Conservation (phyloP, 1,140 invertebrate genomes). For the Hypothenemus hampei region DNA sequence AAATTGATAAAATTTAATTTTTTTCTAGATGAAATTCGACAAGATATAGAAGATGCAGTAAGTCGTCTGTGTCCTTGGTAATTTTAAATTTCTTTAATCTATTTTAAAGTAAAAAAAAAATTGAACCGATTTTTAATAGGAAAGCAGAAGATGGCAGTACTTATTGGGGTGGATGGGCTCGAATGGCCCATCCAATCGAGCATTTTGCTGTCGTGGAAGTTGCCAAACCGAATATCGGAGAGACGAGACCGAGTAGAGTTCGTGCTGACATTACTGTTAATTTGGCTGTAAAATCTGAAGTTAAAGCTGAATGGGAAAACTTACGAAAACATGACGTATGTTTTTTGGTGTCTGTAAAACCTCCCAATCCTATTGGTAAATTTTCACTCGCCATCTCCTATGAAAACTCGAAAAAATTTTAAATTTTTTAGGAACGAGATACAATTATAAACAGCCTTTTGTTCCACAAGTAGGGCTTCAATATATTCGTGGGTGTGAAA, state of each 20-base stretch:
- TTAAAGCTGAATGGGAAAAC: conserved; percentile 96
- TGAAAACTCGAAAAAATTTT: not conserved
- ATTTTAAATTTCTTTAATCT: conserved; percentile 18
- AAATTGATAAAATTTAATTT: too few species aligned
- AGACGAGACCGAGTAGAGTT: conserved; percentile 90
- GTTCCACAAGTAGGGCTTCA: conserved; percentile 86
- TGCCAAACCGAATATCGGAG: conserved; percentile 83
- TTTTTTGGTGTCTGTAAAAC: conserved; percentile 89
- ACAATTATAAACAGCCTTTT: conserved; percentile 77
- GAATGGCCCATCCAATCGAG: conserved; percentile 94
- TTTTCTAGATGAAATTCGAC: conserved; percentile 86
- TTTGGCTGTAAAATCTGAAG: conserved; percentile 81
- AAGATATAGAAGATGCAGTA: conserved; percentile 96
- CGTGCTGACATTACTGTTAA: conserved; percentile 92
- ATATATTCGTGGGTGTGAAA: conserved; percentile 94
- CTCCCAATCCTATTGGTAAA: conserved; percentile 73
- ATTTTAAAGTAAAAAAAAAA: not conserved
- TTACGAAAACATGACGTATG: conserved; percentile 97
- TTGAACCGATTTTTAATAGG: conserved; percentile 45
- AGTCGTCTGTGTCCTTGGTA: conserved; percentile 92
- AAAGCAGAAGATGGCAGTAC: conserved; percentile 79
- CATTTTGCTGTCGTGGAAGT: conserved; percentile 95
- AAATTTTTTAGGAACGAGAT: conserved; percentile 61
- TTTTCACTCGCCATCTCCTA: conserved; percentile 8
- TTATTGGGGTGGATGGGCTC: conserved; percentile 95